A percentile compares a stretch with the other conserved stretches of the same genome.
Conservation (phyloP, 1,140 invertebrate species). For the Caerostris darwini region DNA sequence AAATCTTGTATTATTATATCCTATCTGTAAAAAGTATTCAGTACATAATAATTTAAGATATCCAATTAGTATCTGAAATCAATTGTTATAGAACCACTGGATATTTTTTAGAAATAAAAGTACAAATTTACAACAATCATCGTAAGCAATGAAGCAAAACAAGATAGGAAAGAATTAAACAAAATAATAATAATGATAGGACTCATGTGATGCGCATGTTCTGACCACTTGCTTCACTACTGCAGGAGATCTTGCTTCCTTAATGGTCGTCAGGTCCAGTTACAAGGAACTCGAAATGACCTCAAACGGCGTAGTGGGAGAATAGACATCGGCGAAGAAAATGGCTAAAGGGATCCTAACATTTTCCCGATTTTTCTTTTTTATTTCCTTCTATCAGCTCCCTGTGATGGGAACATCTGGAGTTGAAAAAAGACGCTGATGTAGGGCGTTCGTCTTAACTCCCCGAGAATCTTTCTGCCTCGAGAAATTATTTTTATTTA, state of each 20-base stretch:
- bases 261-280: conserved; percentile 55
- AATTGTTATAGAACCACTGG: too few relatives aligned
- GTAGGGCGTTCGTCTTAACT: conserved; percentile 43
- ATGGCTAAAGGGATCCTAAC: conserved; percentile 39
- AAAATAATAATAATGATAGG: neutral
- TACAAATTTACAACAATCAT: too few relatives aligned
- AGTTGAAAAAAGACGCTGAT: conserved; percentile 63
- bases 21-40: too few relatives aligned
- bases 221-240: conserved; percentile 49
- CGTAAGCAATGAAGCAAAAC: neutral
- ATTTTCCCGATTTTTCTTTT: conserved; percentile 17
- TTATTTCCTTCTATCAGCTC: conserved; percentile 21
- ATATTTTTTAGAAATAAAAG: too few relatives aligned
- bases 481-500: conserved; percentile 52
- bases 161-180: neutral
- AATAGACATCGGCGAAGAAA: conserved; percentile 28
- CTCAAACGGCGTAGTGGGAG: conserved; percentile 37
- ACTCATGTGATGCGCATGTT: conserved; percentile 24
- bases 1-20: too few relatives aligned
- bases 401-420: conserved; percentile 62
- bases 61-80: too few relatives aligned
- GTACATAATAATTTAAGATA: too few relatives aligned
- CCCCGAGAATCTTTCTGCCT: conserved; percentile 26
- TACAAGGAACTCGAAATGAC: conserved; percentile 66
- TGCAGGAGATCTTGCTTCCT: conserved; percentile 43